Conservation (phyloP, 2,888 invertebrate species). For the Drosophila anomalata region DNA sequence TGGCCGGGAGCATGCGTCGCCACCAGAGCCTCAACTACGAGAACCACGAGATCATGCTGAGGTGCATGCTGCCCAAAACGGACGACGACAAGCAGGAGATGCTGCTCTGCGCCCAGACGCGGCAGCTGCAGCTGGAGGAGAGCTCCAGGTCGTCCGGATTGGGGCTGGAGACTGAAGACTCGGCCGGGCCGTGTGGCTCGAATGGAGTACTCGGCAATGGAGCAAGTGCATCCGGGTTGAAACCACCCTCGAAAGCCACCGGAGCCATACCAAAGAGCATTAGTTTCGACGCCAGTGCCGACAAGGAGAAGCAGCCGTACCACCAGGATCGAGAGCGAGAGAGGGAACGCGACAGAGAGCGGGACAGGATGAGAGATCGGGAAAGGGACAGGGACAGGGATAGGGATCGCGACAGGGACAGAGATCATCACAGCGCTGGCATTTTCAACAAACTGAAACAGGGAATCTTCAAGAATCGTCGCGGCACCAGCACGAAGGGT, state of each 20-base stretch:
- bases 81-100: constrained; percentile 80
- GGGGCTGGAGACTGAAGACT: constrained; percentile 19
- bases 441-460: constrained; percentile 90
- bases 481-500: constrained; percentile 84
- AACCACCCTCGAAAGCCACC: constrained; percentile 86
- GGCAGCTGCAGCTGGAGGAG: constrained; percentile 74
- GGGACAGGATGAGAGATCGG: constrained; percentile 27
- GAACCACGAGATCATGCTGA: constrained; percentile 83
- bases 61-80: constrained; percentile 68
- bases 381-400: constrained; percentile 31
- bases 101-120: constrained; percentile 78
- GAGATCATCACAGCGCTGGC: constrained; percentile 85
- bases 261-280: constrained; percentile 96
- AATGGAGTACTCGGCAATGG: constrained; percentile 7
- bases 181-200: constrained; percentile 11
- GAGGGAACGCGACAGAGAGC: constrained; percentile 38
- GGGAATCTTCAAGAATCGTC: constrained; percentile 88
- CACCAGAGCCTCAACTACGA: constrained; percentile 83
- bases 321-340: constrained; percentile 51
- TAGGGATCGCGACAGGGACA: constrained; percentile 37
- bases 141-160: not conserved
- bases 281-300: constrained; percentile 95
- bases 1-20: constrained; percentile 75
- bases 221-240: constrained; percentile 55
- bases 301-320: constrained; percentile 84